Base-by-base conservation (phyloP, 2,113 vertebrate genomes). In the Emydura subglobosa region DNA sequence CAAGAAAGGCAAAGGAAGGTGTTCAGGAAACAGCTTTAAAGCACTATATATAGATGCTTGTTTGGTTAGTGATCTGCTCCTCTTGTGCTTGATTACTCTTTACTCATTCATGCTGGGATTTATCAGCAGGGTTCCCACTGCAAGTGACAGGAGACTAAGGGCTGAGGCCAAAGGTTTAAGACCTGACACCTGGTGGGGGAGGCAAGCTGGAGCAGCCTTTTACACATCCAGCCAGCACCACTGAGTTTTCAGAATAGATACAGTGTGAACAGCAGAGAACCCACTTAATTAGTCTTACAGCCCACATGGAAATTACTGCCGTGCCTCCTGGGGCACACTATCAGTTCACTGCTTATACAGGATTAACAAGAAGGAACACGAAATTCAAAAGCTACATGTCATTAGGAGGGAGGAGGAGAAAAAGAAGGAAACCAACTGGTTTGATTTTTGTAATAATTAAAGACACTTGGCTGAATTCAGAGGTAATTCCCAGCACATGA, bases 311-410 rank as follows among this genome's bases (percentile, higher is more conserved):
- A 54, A 0, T 7, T 31, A 3, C 2, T 42, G 42, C 82, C 59
- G 83, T 68, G 25, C 72, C 72, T 47, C 78, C 50, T 83, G 76
- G 65, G 55, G 61, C 1, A 0, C n/a, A 3, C 79, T 39, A 39
- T 61, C 0, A 13, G 34, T 78, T 61, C 47, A 1, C 24, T 22
- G 51, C 74, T 83, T 0, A 0, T 2, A 74, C 16, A 90, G 90
- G 84, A 85, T 95, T 94, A 94, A 91, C 65, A 93, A 94, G 92
- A 91, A 96, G 68, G 8, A 50, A 12, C 31, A 76, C 53, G 34
- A 87, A 91, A 92, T 34, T 31, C 86, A 87, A 10, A 83, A 4
- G 47, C 93, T 55, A 61, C 9, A 39, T 24, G 31, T 10, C 82
- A 79, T 49, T 42, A 0, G 0, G 27, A 59, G 22, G 10, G 3